Percentiles rank a stretch among this genome's conserved stretches.
These are phyloP conservation scores for Rhingia rostrata DNA, from an alignment of 2,888 invertebrate genomes.

Conservation along the genomic window DNA sequence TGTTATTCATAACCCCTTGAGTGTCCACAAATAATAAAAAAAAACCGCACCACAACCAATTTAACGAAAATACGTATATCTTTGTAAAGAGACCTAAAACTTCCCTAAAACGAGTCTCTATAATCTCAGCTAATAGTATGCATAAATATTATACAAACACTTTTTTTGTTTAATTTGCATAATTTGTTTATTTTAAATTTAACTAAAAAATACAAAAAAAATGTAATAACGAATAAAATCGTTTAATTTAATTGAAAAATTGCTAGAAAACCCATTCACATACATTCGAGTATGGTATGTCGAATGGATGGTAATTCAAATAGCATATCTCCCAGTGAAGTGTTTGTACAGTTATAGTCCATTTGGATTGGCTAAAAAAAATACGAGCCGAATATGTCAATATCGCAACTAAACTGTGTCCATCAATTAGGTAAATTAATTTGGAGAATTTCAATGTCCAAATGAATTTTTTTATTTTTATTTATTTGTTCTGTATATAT, in stretches of 20 bases:
- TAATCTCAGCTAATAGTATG: too few relatives aligned
- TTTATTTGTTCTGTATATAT: too few relatives aligned
- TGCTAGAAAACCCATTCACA: neutral
- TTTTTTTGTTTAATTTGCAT: too few relatives aligned
- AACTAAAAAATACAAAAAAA: neutral
- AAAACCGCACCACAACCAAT: too few relatives aligned
- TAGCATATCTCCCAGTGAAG: neutral
- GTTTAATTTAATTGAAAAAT: slow-evolving; percentile 5
- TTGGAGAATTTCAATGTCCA: slow-evolving; percentile 3
- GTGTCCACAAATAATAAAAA: too few relatives aligned
- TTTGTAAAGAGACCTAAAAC: too few relatives aligned
- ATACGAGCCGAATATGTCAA: slow-evolving; percentile 1
- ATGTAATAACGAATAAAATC: neutral
- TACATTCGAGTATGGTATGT: neutral
- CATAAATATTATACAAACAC: too few relatives aligned
- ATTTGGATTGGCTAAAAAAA: neutral
- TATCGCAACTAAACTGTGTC: neutral
- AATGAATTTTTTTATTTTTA: neutral
- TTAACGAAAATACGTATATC: too few relatives aligned
- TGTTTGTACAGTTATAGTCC: neutral
- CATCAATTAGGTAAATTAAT: slow-evolving; percentile 16
- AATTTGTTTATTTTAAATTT: neutral
- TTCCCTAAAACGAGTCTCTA: too few relatives aligned
- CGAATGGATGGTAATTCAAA: neutral
- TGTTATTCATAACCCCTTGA: too few relatives aligned